Evolutionary conservation across 2,888 invertebrate species (phyloP), one percentile per base, ranked within the genome.

Genomic region (Aphidius colemani): DNA sequence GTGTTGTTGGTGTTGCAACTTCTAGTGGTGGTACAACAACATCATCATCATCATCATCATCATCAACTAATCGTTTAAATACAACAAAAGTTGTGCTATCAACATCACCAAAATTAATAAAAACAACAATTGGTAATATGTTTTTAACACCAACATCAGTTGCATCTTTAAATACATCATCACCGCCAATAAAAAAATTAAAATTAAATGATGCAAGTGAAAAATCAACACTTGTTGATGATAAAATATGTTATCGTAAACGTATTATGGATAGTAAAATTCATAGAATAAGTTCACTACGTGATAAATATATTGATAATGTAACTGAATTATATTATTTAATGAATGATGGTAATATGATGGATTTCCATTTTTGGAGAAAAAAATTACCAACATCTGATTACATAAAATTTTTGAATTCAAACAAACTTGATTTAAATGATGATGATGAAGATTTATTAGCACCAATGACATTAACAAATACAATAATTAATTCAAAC

Each of bases 251-350:
- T 8, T 81, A 75, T 41, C 86, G 89, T 66, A 88, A 89, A 74
- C 87, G 89, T 70, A 86, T 91, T 67, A 86, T 90, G 78, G 91
- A 92, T 78, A 87, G 89, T 78, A 88, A 90, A 79, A 87, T 89
- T 82, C 86, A 87, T 73, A 86, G 88, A 44, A 87, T 92, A 83
- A 88, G 88, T 76, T 85, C 85, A 69, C 85, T 91, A 70, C 88
- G 90, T 66, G 92, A 92, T 73, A 88, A 86, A 85, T 90, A 90
- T 83, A 88, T 89, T 72, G 93, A 93, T 80, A 89, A 90, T 84
- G 87, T 90, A 74, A 88, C 92, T 74, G 95, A 96, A 85, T 85
- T 92, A 76, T 96, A 90, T 85, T 95, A 92, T 84, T 87, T 96
- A 74, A 92, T 94, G 84, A 89, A 88, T 74, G 92, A 92, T 73